These are phyloP conservation scores for Drosophila nasuta DNA, from an alignment of 1,140 invertebrate species.

Conservation along the genomic window DNA sequence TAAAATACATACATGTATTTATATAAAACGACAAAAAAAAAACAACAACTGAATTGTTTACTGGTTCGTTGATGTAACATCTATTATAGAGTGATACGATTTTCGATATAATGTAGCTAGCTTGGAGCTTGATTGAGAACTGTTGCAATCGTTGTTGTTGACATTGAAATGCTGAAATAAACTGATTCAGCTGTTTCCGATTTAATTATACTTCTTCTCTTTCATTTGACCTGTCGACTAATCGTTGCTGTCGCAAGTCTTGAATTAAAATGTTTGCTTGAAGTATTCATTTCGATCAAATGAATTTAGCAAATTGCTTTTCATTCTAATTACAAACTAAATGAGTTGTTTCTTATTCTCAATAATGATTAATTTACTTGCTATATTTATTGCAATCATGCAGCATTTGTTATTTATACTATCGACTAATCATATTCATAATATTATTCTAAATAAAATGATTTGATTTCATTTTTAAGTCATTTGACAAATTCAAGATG, in stretches of 20 bases:
- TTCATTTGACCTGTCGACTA: neutral
- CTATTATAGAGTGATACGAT: neutral
- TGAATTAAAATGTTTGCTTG: neutral
- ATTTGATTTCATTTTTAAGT: too few species aligned
- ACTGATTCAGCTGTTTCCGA: neutral
- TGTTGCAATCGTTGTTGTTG: neutral
- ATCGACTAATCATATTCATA: too few species aligned
- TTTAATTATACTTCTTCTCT: conserved; percentile 1
- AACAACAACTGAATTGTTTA: neutral
- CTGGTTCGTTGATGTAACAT: neutral
- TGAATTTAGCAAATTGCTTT: too few species aligned
- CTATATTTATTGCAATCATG: too few species aligned
- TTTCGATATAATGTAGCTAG: neutral
- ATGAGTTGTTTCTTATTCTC: too few species aligned
- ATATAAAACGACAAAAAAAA: neutral
- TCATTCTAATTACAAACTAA: too few species aligned
- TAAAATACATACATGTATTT: neutral
- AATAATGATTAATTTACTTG: too few species aligned
- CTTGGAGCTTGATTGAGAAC: neutral
- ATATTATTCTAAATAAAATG: too few species aligned
- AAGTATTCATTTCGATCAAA: too few species aligned
- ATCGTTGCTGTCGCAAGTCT: neutral
- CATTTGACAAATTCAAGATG: too few species aligned
- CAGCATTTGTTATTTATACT: too few species aligned
- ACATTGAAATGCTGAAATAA: conserved; percentile 2